These are phyloP conservation scores for Ciconia stormi DNA, from an alignment of 2,113 vertebrate species.

Conservation along the genomic window DNA sequence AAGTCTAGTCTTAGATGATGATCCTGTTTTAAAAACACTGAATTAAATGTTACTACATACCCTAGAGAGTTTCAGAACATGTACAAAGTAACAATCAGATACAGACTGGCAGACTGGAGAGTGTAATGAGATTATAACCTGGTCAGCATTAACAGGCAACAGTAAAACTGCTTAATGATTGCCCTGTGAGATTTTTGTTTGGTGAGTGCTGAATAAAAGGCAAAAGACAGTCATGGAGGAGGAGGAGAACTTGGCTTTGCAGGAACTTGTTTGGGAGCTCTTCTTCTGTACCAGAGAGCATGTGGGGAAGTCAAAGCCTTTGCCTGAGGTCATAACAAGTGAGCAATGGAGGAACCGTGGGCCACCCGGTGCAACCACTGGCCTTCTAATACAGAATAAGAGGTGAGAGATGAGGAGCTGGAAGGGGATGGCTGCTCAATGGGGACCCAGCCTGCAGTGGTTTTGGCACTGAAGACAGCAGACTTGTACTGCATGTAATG, in stretches of 20 bases:
- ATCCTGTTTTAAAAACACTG: neutral
- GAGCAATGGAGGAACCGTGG: neutral
- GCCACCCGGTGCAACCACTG: fast-evolving
- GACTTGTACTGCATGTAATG: neutral
- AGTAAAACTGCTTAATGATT: neutral
- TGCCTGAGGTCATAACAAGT: neutral
- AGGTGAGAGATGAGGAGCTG: neutral
- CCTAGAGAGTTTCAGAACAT: neutral
- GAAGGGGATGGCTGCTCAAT: neutral
- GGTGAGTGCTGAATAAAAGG: neutral
- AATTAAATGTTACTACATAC: neutral
- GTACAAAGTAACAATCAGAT: neutral
- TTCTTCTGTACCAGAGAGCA: neutral
- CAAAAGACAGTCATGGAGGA: neutral
- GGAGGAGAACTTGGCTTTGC: neutral
- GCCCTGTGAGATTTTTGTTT: neutral
- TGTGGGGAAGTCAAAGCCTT: neutral
- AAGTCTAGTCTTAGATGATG: neutral
- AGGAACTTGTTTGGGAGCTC: neutral
- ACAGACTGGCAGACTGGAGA: neutral
- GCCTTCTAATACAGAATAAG: neutral
- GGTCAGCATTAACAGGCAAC: neutral
- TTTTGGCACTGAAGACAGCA: neutral
- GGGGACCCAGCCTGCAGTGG: neutral
- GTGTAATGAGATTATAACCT: neutral